Evolutionary conservation across 2,113 vertebrate genomes (phyloP).

Genomic region (Coptodon bakossiorum): DNA sequence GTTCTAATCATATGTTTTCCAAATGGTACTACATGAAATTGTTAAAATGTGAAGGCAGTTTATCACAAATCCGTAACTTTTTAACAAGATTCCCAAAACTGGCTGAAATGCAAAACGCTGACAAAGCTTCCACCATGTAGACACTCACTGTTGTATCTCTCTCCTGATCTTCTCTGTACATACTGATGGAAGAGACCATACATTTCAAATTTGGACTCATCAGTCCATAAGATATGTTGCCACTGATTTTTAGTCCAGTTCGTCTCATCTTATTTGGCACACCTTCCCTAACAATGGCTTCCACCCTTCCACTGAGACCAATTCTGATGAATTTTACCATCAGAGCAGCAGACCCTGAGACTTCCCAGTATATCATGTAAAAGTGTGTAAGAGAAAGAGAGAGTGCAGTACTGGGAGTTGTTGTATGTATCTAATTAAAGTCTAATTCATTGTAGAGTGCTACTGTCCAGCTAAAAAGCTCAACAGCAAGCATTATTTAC

Average conservation of each 20-base stretch:
- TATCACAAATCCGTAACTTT: not conserved
- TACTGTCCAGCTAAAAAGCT: not conserved
- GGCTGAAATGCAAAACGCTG: not conserved
- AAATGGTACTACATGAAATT: not conserved
- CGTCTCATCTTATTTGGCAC: not conserved
- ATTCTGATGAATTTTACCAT: not conserved
- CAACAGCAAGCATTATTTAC: not conserved
- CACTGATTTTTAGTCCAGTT: not conserved
- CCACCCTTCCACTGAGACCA: not conserved
- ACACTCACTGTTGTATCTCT: not conserved
- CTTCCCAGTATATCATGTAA: not conserved
- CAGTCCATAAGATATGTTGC: not conserved
- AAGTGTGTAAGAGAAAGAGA: not conserved
- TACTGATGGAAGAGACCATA: not conserved
- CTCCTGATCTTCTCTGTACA: not conserved
- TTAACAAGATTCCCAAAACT: not conserved
- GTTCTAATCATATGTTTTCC: not conserved
- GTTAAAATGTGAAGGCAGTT: not conserved
- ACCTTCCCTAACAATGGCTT: not conserved
- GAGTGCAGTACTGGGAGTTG: not conserved
- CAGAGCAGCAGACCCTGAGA: not conserved
- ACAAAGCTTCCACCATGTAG: not conserved
- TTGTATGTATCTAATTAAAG: not conserved
- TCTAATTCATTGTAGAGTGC: not conserved
- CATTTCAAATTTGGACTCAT: not conserved